phyloP scores from a whole-genome alignment of 2,797 vertebrate genomes.

The Clarias fuscus region DNA sequence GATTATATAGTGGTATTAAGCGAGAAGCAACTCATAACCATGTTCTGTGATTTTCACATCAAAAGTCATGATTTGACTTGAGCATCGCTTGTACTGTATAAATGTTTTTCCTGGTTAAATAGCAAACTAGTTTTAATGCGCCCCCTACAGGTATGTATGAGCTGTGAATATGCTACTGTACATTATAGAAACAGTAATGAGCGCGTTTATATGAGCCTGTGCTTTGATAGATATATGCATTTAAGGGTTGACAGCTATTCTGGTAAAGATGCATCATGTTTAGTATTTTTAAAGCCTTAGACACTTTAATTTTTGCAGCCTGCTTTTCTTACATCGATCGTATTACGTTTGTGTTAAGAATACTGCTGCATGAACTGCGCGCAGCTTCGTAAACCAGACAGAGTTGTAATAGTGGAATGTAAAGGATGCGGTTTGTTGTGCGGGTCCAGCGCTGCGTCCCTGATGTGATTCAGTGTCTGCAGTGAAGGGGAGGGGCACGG shows the following conservation, averaged over 20 bases:
- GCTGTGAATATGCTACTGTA: no score
- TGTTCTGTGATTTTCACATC: no score
- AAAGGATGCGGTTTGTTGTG: background rate
- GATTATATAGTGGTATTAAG: no score
- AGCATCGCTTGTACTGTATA: background rate
- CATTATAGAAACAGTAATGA: background rate
- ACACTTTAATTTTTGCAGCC: background rate
- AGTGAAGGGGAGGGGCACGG: background rate
- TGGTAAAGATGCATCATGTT: background rate
- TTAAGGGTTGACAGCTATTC: background rate
- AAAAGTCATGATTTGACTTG: no score
- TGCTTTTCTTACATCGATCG: background rate
- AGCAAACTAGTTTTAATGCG: background rate
- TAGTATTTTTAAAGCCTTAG: background rate
- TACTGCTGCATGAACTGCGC: background rate
- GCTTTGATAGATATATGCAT: background rate
- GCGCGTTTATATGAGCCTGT: background rate
- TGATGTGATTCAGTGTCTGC: constrained; percentile 23
- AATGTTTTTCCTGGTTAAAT: background rate
- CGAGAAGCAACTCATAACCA: no score
- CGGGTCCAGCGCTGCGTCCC: background rate
- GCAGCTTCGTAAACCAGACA: no score
- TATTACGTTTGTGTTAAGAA: background rate
- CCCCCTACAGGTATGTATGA: background rate
- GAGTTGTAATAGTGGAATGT: background rate